Percentiles rank a stretch among this genome's conserved stretches.
These are phyloP conservation scores for Bombus consobrinus DNA, from an alignment of 1,140 invertebrate species.

Conservation along the genomic window DNA sequence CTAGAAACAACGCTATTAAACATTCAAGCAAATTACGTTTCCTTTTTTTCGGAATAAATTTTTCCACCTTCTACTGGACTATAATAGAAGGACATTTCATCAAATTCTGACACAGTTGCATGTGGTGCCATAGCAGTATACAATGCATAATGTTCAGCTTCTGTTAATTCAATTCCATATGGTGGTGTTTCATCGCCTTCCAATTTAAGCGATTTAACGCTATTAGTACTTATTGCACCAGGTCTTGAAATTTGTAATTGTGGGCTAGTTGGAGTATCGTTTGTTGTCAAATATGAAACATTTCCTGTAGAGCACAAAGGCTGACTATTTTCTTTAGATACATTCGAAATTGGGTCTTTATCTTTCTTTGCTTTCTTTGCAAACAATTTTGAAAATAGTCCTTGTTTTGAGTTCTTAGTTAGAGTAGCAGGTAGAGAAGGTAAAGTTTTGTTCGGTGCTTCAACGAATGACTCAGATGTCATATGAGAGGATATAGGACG, in stretches of 20 bases:
- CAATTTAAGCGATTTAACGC: constrained; percentile 63
- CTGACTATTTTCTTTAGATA: constrained; percentile 45
- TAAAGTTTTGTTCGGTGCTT: constrained; percentile 77
- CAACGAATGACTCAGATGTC: constrained; percentile 60
- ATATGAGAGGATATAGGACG: constrained; percentile 79
- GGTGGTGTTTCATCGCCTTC: constrained; percentile 76
- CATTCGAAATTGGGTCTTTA: constrained; percentile 68
- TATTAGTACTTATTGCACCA: constrained; percentile 62
- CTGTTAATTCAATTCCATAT: constrained; percentile 86
- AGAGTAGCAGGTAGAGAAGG: constrained; percentile 80
- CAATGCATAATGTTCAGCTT: constrained; percentile 93
- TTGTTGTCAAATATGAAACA: constrained; percentile 45
- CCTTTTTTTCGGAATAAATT: constrained; percentile 79
- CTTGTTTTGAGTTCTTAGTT: constrained; percentile 84
- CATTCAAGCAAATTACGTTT: constrained; percentile 60
- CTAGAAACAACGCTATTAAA: constrained; percentile 40
- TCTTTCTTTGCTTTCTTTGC: constrained; percentile 81
- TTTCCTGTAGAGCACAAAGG: constrained; percentile 39
- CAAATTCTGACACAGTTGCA: constrained; percentile 93
- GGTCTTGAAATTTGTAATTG: constrained; percentile 61
- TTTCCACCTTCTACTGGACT: constrained; percentile 91
- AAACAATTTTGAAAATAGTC: constrained; percentile 88
- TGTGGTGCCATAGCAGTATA: constrained; percentile 92
- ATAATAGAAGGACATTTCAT: constrained; percentile 93
- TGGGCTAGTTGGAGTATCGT: constrained; percentile 37